A percentile compares a stretch with the other conserved stretches of the same genome.
Evolutionary conservation across 2,888 invertebrate species (phyloP).

Genomic region (Apamea monoglypha): DNA sequence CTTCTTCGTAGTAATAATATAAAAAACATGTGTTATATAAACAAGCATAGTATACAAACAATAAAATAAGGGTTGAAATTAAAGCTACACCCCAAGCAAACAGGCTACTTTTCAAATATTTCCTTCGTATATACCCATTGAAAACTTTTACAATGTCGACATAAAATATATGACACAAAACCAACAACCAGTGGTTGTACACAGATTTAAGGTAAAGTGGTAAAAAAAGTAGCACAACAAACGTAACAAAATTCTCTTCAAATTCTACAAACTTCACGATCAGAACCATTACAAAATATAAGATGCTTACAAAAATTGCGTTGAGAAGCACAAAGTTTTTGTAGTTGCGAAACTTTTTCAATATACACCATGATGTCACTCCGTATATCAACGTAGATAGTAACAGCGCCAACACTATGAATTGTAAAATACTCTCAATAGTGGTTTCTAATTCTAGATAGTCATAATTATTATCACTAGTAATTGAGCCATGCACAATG

Average conservation of each 20-base stretch:
- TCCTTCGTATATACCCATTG: not conserved
- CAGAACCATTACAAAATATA: not conserved
- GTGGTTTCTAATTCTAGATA: too few species aligned
- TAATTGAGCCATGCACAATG: not conserved
- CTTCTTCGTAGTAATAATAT: too few species aligned
- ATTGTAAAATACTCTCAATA: not conserved
- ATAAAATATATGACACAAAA: not conserved
- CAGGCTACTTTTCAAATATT: not conserved
- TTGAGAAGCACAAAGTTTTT: conserved; percentile 10
- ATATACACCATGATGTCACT: conserved; percentile 1
- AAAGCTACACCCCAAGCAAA: conserved; percentile 2
- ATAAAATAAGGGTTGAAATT: not conserved
- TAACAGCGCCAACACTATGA: not conserved
- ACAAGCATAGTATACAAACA: too few species aligned
- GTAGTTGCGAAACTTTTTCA: conserved; percentile 9
- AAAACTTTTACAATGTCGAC: not conserved
- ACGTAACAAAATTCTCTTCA: too few species aligned
- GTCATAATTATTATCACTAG: too few species aligned
- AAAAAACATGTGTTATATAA: too few species aligned
- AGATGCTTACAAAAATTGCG: not conserved
- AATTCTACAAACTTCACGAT: too few species aligned
- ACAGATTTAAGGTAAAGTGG: not conserved
- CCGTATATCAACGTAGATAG: conserved; percentile 2
- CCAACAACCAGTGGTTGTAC: conserved; percentile 11
- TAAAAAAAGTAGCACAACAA: too few species aligned